These are phyloP conservation scores for Drosophila formosana DNA, from an alignment of 2,888 invertebrate genomes.

Conservation along the genomic window DNA sequence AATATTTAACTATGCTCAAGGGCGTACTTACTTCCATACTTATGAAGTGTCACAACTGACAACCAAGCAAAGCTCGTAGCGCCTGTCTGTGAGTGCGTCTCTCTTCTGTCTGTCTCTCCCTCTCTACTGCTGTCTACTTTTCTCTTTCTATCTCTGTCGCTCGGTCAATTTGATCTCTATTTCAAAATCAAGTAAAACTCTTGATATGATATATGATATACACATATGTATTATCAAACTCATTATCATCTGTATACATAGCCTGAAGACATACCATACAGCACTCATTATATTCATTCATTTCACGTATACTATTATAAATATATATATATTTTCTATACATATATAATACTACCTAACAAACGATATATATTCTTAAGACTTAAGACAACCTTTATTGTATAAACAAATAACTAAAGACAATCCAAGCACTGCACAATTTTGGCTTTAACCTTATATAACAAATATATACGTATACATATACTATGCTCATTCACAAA, in stretches of 20 bases:
- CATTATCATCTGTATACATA: constrained; percentile 56
- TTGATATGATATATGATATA: constrained; percentile 42
- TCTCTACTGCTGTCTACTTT: neutral
- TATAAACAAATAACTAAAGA: constrained; percentile 40
- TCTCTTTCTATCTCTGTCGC: constrained; percentile 1
- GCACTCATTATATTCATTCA: constrained; percentile 34
- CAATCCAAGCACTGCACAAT: constrained; percentile 48
- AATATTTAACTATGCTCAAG: constrained; percentile 19
- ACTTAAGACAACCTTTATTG: constrained; percentile 46
- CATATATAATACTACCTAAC: constrained; percentile 46
- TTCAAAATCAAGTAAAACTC: constrained; percentile 44
- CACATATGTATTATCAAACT: constrained; percentile 7
- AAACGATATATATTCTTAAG: constrained; percentile 43
- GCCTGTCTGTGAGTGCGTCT: constrained; percentile 73
- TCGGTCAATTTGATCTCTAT: constrained; percentile 24
- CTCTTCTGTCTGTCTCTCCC: constrained; percentile 10
- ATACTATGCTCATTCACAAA: constrained; percentile 25
- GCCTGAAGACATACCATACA: constrained; percentile 39
- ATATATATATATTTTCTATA: constrained; percentile 43
- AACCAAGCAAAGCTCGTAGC: constrained; percentile 56
- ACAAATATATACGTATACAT: constrained; percentile 29
- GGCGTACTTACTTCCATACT: constrained; percentile 30
- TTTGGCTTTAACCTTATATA: constrained; percentile 21
- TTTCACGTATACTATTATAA: constrained; percentile 26
- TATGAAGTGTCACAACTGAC: constrained; percentile 35